Evolutionary conservation across 2,797 vertebrate species (phyloP), one percentile per base, ranked within the genome.

Genomic region (Carapus acus): DNA sequence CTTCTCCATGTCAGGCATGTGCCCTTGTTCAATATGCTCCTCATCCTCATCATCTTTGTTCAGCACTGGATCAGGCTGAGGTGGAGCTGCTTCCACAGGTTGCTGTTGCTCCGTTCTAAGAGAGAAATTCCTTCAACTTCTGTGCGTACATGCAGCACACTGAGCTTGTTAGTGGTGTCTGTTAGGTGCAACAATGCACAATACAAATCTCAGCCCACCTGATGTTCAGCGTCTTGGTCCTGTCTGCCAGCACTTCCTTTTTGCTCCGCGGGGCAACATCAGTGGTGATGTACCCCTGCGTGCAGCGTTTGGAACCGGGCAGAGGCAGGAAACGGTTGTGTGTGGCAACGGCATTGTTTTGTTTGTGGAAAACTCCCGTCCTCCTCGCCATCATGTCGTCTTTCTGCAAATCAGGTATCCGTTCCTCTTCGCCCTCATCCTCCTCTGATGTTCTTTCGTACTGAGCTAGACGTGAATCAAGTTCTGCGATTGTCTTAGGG

Each of bases 321-420:
- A 79, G 59, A 18, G 89, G 78, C 75, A 88, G 78, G 85, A 81
- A 80, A 50, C 56, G 81, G 52, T 66, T 86, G 73, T 69, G 83
- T 37, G 50, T 7, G 0, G 46, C 70, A 4, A 48, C 13, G 42
- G 61, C 73, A 3, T 62, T 27, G 62, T 64, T 67, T 67, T 49
- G 73, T 74, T 87, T 92, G 20, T 79, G 86, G 68, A 88, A 91
- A 59, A 69, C 71, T 44, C 87, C 86, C 1, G 89, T 88, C 81
- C 90, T 85, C 62, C 91, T 87, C 19, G 88, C 83, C 85, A 90
- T 77, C 90, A 92, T 91, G 75, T 93, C 91, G 33, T 93, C 91
- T 75, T 91, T 92, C 60, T 80, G 80, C 43, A 87, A 44, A 60
- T 94, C 88, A 6, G 89, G 90, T 23, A 83, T 72, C 31, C 9